phyloP scores from a whole-genome alignment of 2,888 invertebrate species.

The Mechanitis mazaeus region DNA sequence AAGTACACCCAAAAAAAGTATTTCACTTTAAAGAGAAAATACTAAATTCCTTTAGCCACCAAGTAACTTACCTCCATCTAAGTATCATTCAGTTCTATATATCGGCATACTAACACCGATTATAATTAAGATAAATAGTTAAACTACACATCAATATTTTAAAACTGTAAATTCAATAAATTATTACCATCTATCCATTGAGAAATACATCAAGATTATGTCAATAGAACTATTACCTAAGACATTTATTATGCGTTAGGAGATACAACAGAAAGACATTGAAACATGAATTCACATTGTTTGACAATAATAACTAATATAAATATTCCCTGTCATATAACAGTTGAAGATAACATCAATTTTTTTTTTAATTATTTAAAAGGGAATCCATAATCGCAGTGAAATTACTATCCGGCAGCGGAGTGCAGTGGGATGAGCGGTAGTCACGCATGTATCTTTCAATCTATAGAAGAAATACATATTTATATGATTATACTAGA shows the following conservation, averaged over 20 bases:
- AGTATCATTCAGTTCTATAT: constrained; percentile 3
- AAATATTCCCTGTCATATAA: constrained; percentile 1
- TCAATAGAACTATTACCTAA: constrained; percentile 1
- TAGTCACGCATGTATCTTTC: constrained; percentile 88
- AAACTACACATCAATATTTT: constrained; percentile 5
- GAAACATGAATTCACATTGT: background rate
- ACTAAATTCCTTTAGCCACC: background rate
- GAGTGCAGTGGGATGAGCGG: constrained; percentile 90
- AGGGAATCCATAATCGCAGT: constrained; percentile 27
- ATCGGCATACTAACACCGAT: background rate
- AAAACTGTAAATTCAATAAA: background rate
- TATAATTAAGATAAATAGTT: background rate
- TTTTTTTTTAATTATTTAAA: constrained; percentile 3
- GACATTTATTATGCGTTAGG: background rate
- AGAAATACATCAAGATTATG: background rate
- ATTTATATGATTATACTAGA: background rate
- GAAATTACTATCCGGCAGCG: constrained; percentile 80
- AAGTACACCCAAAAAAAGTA: background rate
- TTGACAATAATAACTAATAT: background rate
- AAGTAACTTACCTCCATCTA: constrained; percentile 1
- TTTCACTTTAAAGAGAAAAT: background rate
- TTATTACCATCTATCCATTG: background rate
- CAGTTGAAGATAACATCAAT: background rate
- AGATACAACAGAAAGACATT: no score
- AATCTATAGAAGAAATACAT: constrained; percentile 76